phyloP scores from a whole-genome alignment of 2,113 vertebrate species.

The Balaeniceps rex region DNA sequence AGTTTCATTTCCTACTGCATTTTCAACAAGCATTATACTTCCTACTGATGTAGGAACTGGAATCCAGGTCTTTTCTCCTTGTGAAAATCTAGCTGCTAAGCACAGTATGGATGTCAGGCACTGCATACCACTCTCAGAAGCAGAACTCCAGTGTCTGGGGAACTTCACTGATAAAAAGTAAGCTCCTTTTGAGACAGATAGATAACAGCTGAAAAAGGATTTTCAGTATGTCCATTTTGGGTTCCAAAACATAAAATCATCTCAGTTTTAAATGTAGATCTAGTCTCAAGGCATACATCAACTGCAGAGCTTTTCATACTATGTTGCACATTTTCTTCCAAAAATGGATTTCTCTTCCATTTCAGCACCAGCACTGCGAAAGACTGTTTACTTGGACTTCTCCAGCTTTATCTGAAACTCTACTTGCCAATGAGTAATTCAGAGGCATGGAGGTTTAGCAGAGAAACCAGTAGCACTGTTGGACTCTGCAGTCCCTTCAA shows the following conservation, averaged over 20 bases:
- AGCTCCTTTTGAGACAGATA: neutral
- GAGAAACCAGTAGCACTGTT: neutral
- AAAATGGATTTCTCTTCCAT: neutral
- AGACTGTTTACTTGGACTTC: neutral
- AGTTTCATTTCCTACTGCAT: neutral
- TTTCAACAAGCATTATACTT: neutral
- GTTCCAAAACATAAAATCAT: neutral
- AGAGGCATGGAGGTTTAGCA: neutral
- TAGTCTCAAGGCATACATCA: neutral
- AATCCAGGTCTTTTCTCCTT: neutral
- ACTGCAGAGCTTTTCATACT: neutral
- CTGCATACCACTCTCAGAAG: rapidly evolving
- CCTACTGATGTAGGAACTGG: neutral
- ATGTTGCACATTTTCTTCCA: neutral
- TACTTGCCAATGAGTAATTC: neutral
- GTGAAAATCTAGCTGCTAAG: neutral
- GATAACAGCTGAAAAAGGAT: neutral
- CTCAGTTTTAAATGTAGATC: neutral
- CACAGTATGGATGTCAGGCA: neutral
- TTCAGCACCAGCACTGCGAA: neutral
- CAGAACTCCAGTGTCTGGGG: neutral
- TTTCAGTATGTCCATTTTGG: neutral
- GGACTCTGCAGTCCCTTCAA: neutral
- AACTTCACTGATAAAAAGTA: neutral
- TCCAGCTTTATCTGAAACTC: neutral